Evolutionary conservation across 2,888 invertebrate genomes (phyloP), one percentile per base, ranked within the genome.

Genomic region (Exephanes ischioxanthus): DNA sequence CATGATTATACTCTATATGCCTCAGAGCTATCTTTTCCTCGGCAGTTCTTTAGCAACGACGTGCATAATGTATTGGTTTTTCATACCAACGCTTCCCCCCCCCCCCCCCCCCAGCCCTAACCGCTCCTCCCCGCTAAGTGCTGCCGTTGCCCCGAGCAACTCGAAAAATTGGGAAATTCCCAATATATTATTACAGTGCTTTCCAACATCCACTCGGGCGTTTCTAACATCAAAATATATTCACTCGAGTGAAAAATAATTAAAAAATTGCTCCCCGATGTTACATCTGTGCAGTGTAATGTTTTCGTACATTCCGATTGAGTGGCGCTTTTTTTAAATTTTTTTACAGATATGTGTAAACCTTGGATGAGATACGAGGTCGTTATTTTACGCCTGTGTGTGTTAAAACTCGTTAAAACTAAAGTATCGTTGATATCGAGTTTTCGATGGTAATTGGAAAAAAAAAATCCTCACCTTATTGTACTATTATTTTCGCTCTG

Each of bases 21-120:
- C 30, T 41, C 14, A 30, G 33, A 72, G n/a, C 22, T 45, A 63
- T 76, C 41, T 51, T 75, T 75, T 73, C 16, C 51, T 33, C n/a
- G 30, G 19, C 48, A 73, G 11, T 53, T 45, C 61, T 51, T 79
- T 53, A 61, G 22, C 78, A 75, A 70, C 37, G 67, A 61, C 41
- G 58, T 63, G 26, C 58, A 73, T 73, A 81, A 75, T 81, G 48
- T 80, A 80, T 80, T 68, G 80, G 58, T 58, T 80, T 80, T 80
- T 75, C 73, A 73, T 73, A 73, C 30, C 30, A 2, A 14, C 5
- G 33, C 33, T 5, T 45, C 19, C 45, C 45, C 9, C 68, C 58
- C 48, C 33, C 9, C 68, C 58, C 48, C 51, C 41, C 63, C 26
- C 1, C 41, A 41, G 41, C 41, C n/a, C 16, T 22, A 22, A 22